Base-by-base conservation (phyloP, 1,140 invertebrate species). In the Halictus rubicundus region DNA sequence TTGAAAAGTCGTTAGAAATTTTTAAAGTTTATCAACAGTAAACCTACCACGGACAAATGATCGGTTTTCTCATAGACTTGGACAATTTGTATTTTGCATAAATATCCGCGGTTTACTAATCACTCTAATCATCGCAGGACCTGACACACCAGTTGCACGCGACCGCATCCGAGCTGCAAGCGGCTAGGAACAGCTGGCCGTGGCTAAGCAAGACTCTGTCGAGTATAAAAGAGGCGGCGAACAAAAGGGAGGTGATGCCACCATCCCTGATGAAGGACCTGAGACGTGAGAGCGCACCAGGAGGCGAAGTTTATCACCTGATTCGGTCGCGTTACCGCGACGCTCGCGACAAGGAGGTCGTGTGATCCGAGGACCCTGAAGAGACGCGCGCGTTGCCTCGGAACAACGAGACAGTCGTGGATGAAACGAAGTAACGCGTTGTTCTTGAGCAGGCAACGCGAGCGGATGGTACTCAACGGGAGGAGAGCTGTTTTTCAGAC, bases 161-260 rank as follows among this genome's bases (percentile, higher is more conserved):
- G 0, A 96, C 97, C 0, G 93, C 97, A 42, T 95, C 95, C 46
- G 98, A 99, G 92, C 93, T 98, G 65, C 96, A 97, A 90, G 94
- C 95, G 2, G 95, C 96, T 0, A 96, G 96, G 77, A 96, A 96
- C 73, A 95, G 95, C 39, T 96, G 96, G 94, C 95, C 96, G 5
- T 99, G 98, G 98, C 94, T 98, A 19, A 97, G 97, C 66, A 98
- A 98, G 92, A 98, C 98, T 0, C 93, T 98, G 81, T 95, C 92
- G 3, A 93, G 91, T 49, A 92, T 93, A 81, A 93, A 93, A 72
- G 92, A 93, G 84, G 92, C 91, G 2, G 86, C 92, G 0, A 93
- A 93, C 65, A 93, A 93, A 60, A 88, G 92, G 8, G 92, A 93
- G 9, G 89, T 80, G 5, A 87, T 90, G 19, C 39, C 84, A 5